Evolutionary conservation across 2,113 vertebrate genomes (phyloP).

Genomic region (Felis catus): F.catus_Fca126_mat1.0 CM031414.1:113076001-113076500

Average conservation of each 20-base stretch:
- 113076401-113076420: background rate
- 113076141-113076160: background rate
- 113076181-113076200: background rate
- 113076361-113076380: background rate
- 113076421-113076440: constrained; percentile 34
- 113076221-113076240: background rate
- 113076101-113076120: background rate
- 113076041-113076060: background rate
- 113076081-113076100: background rate
- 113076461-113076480: background rate
- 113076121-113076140: background rate
- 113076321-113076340: background rate
- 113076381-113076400: background rate
- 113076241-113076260: background rate
- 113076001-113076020: background rate
- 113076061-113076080: background rate
- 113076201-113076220: background rate
- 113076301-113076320: background rate
- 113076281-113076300: background rate
- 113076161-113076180: background rate
- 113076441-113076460: background rate
- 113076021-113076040: background rate
- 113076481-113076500: background rate
- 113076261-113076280: background rate
- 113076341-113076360: background rate